Evolutionary conservation across 2,888 invertebrate species (phyloP).

Genomic region (Himalopsyche anomala): DNA sequence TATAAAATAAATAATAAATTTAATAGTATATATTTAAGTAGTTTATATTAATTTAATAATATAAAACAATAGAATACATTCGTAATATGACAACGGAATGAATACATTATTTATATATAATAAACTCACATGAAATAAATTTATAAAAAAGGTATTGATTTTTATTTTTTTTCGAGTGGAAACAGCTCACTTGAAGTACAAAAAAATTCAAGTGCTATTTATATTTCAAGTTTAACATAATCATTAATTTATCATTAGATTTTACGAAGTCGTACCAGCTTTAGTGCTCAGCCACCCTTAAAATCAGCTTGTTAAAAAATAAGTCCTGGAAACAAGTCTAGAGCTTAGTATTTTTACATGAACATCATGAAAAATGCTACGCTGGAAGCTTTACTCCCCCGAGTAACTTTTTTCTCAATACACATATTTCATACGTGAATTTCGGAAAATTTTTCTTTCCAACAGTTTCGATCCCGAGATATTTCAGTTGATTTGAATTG

Average conservation of each 20-base stretch:
- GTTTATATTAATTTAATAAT: no score
- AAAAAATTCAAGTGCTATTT: not conserved
- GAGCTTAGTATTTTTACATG: slow-evolving; percentile 7
- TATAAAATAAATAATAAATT: no score
- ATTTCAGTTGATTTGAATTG: slow-evolving; percentile 64
- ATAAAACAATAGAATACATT: no score
- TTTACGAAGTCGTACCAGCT: not conserved
- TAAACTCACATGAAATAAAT: no score
- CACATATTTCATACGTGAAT: slow-evolving; percentile 26
- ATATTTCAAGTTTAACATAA: not conserved
- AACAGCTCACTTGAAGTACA: no score
- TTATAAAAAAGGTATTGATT: no score
- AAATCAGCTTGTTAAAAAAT: slow-evolving; percentile 38
- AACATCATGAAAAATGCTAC: not conserved
- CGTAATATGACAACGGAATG: no score
- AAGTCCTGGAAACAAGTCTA: slow-evolving; percentile 3
- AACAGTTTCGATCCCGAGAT: slow-evolving; percentile 45
- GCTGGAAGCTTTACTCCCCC: not conserved
- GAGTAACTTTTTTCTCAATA: slow-evolving; percentile 30
- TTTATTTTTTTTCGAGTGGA: no score
- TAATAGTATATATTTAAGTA: no score
- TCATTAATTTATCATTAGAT: not conserved
- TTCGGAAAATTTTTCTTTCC: slow-evolving; percentile 28
- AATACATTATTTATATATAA: no score
- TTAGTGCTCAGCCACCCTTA: not conserved